phyloP scores from a whole-genome alignment of 2,888 invertebrate species.

The Cyaniris semiargus region DNA sequence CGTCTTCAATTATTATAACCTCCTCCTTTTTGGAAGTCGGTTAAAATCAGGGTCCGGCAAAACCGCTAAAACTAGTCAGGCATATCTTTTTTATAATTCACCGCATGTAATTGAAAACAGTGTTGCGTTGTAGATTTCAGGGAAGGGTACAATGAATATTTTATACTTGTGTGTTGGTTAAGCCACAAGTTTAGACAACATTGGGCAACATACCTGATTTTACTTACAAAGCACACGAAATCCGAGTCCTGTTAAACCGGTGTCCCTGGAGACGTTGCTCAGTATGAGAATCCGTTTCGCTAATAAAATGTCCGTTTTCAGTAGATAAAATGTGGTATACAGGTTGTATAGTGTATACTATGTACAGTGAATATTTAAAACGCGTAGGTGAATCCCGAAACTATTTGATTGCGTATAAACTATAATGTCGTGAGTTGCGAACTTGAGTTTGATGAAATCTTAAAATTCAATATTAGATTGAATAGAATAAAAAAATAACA shows the following conservation, averaged over 20 bases:
- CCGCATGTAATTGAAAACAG: background rate
- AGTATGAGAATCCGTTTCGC: conserved; percentile 8
- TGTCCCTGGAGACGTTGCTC: background rate
- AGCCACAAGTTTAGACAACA: background rate
- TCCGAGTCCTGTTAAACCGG: background rate
- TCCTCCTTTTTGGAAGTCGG: too few species aligned
- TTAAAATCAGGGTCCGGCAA: too few species aligned
- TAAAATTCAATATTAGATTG: too few species aligned
- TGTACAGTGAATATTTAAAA: background rate
- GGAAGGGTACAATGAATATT: background rate
- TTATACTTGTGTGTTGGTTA: background rate
- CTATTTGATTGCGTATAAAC: too few species aligned
- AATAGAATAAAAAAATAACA: too few species aligned
- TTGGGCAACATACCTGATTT: background rate
- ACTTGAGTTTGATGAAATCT: too few species aligned
- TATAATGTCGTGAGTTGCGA: too few species aligned
- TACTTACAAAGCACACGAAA: background rate
- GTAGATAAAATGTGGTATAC: background rate
- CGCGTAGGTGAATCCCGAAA: too few species aligned
- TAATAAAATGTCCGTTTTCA: conserved; percentile 8
- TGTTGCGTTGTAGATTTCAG: background rate
- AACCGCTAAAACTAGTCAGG: too few species aligned
- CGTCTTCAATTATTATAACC: too few species aligned
- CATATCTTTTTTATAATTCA: background rate
- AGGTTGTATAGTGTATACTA: background rate